Conservation (phyloP, 2,113 vertebrate species). For the Coryphaenoides rupestris region DNA sequence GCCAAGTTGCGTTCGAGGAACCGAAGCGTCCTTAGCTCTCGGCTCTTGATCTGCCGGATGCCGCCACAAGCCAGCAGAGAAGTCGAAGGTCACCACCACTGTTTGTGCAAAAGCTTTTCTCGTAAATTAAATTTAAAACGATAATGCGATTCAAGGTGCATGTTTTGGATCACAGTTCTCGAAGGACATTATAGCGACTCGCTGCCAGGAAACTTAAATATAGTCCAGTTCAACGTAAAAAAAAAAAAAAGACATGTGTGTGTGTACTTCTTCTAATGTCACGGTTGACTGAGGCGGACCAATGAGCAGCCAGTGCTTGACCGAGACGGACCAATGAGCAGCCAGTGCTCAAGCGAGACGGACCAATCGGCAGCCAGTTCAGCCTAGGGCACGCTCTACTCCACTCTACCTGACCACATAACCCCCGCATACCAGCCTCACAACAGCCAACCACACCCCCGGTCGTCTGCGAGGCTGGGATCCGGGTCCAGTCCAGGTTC, state of each 20-base stretch:
- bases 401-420: background rate
- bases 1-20: background rate
- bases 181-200: constrained; percentile 22
- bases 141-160: constrained; percentile 48
- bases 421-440: constrained; percentile 6
- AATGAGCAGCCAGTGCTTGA: no score
- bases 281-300: background rate
- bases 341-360: no score
- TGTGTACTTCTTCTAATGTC: background rate
- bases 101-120: constrained; percentile 24
- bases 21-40: background rate
- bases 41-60: background rate
- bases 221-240: background rate
- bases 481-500: constrained; percentile 35
- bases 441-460: constrained; percentile 13
- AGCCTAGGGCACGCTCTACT: background rate
- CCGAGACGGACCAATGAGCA: no score
- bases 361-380: no score
- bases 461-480: constrained; percentile 23
- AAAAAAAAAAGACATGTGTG: background rate
- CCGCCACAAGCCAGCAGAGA: constrained; percentile 2
- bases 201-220: constrained; percentile 26
- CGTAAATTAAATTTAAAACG: constrained; percentile 39
- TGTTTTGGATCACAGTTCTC: constrained; percentile 46
- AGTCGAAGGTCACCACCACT: constrained; percentile 39